These are phyloP conservation scores for Myiopsitta monachus DNA, from an alignment of 2,113 vertebrate genomes.

Conservation along the genomic window DNA sequence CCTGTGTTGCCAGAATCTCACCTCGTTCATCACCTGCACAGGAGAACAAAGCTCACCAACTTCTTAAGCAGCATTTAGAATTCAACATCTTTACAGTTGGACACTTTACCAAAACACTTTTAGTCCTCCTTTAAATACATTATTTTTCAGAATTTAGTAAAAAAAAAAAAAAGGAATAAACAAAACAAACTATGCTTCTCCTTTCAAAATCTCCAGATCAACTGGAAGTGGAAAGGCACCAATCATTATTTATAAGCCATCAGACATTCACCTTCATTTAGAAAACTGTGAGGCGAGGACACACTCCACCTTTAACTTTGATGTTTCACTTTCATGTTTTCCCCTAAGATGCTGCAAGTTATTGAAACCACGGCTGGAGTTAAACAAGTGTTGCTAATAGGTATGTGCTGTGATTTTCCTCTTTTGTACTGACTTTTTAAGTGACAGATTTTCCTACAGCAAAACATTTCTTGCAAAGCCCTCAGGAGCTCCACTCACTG, in stretches of 20 bases:
- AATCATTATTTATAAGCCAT: not conserved
- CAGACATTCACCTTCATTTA: not conserved
- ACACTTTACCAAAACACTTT: not conserved
- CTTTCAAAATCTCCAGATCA: not conserved
- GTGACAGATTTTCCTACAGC: not conserved
- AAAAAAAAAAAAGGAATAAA: not conserved
- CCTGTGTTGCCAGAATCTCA: constrained; percentile 9
- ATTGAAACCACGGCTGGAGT: not conserved
- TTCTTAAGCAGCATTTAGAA: not conserved
- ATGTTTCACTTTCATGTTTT: not conserved
- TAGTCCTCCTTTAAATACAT: not conserved
- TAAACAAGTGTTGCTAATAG: not conserved
- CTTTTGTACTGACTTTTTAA: not conserved
- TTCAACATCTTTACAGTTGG: not conserved
- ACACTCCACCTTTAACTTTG: not conserved
- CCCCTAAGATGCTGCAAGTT: not conserved
- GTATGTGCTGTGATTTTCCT: not conserved
- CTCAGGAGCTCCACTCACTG: not conserved
- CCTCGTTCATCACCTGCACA: not conserved
- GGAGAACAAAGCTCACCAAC: not conserved
- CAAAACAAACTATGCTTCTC: not conserved
- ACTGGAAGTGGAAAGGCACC: not conserved
- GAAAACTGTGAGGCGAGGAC: not conserved
- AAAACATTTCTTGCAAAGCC: not conserved
- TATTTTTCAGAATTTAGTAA: not conserved